Evolutionary conservation across 1,140 invertebrate genomes (phyloP).

Genomic region (Trachymyrmex septentrionalis): DNA sequence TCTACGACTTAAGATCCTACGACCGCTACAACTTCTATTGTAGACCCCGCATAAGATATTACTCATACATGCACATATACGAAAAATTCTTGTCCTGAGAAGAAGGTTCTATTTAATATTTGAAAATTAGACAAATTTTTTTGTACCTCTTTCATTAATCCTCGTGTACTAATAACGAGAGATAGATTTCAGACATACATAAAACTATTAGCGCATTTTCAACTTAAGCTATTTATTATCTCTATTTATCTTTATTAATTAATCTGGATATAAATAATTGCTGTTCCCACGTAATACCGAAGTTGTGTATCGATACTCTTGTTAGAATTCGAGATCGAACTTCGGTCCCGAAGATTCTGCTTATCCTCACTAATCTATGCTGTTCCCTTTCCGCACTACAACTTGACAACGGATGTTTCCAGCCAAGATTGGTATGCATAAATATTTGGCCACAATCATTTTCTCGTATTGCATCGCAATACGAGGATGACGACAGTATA

Average conservation of each 20-base stretch:
- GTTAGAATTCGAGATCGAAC: not conserved
- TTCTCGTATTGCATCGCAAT: constrained; percentile 25
- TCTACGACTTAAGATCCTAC: too few species aligned
- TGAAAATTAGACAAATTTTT: not conserved
- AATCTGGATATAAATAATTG: not conserved
- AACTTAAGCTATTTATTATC: not conserved
- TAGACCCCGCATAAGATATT: not conserved
- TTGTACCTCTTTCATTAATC: not conserved
- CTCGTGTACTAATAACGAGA: not conserved
- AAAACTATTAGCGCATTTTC: not conserved
- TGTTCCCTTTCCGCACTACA: not conserved
- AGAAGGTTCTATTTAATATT: not conserved
- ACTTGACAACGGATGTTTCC: not conserved
- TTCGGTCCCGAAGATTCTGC: not conserved
- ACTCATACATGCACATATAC: not conserved
- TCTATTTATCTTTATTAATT: not conserved
- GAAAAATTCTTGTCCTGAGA: not conserved
- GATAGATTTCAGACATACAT: not conserved
- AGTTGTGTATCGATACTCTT: not conserved
- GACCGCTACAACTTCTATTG: too few species aligned
- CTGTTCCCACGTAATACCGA: not conserved
- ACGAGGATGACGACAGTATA: constrained; percentile 1
- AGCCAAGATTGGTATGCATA: constrained; percentile 9
- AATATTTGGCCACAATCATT: constrained; percentile 41
- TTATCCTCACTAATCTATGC: not conserved